phyloP scores from a whole-genome alignment of 2,797 vertebrate species.

The Brotula barbata region DNA sequence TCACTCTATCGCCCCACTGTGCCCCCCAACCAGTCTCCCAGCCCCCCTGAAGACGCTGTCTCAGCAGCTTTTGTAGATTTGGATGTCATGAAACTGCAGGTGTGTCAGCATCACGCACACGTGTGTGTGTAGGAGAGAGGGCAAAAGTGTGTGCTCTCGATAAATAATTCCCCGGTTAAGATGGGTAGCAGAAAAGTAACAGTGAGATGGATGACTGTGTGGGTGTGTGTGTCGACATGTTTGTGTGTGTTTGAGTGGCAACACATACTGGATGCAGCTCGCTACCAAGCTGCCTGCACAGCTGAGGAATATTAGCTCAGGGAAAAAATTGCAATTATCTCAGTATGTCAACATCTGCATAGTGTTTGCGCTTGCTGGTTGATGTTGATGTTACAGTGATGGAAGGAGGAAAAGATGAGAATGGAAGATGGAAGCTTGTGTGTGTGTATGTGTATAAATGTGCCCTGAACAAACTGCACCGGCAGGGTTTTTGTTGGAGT shows the following conservation, averaged over 20 bases:
- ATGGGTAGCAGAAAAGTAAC: constrained; percentile 46
- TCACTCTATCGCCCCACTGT: constrained; percentile 44
- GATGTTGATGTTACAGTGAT: constrained; percentile 41
- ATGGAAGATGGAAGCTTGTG: constrained; percentile 54
- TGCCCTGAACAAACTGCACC: constrained; percentile 78
- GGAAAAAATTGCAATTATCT: constrained; percentile 45
- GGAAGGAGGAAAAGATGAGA: constrained; percentile 44
- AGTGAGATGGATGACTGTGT: constrained; percentile 31
- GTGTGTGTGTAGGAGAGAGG: constrained; percentile 14
- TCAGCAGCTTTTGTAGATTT: constrained; percentile 70
- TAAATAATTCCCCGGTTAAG: constrained; percentile 63
- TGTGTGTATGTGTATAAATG: constrained; percentile 24
- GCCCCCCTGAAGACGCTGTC: constrained; percentile 50
- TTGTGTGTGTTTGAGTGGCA: constrained; percentile 19
- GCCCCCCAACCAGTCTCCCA: constrained; percentile 31
- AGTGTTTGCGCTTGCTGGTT: constrained; percentile 27
- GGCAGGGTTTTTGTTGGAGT: constrained; percentile 80
- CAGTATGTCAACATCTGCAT: constrained; percentile 46
- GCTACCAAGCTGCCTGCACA: constrained; percentile 17
- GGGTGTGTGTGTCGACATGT: constrained; percentile 8
- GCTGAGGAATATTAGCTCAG: constrained; percentile 25
- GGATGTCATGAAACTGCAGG: constrained; percentile 67
- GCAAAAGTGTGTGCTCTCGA: constrained; percentile 38
- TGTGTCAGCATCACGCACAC: constrained; percentile 50
- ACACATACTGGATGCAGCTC: constrained; percentile 32